Base-by-base conservation (phyloP, 2,113 vertebrate genomes). In the Pipra filicauda region DNA sequence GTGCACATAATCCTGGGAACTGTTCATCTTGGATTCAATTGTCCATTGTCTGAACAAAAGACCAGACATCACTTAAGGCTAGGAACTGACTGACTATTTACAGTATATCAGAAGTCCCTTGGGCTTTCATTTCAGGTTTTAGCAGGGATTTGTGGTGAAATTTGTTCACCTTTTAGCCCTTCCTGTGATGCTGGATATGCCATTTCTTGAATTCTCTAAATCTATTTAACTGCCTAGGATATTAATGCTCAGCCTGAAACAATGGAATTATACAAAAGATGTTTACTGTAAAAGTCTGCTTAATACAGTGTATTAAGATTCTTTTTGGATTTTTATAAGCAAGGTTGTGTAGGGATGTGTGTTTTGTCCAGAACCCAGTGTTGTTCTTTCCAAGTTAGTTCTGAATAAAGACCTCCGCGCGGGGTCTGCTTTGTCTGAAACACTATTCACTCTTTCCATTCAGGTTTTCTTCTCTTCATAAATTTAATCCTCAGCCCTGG, bases 1-100 rank as follows among this genome's bases (percentile, higher is more conserved):
- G 19, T 4, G 3, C 61, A 78, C 5, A 0, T 88, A 94, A 92
- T 94, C 93, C 93, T 96, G 93, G 93, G 90, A 95, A 96, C 85
- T 17, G 71, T 95, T 96, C 81, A 64, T 95, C 85, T 81, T 78
- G 69, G 61, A 88, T 93, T 92, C 90, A 92, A 69, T 96, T 94
- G 91, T 96, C 86, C 80, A 61, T 94, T 94, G 88, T 89, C 88
- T 87, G 90, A 94, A 94, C 85, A 93, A 89, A 97, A 86, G 92
- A 91, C 73, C 73, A 91, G 91, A 93, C 95, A 96, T 93, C 91
- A 75, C 76, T 96, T 96, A 86, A 95, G 76, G 57, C 73, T 82
- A 69, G 91, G 85, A 91, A 76, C 7, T 93, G 91, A 70, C 90
- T 75, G 61, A 83, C 70, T 97, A 75, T 96, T 94, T 94, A 93